Conservation (phyloP, 53 echinoderm and acorn worm genomes). For the Patiria pectinifera region DNA sequence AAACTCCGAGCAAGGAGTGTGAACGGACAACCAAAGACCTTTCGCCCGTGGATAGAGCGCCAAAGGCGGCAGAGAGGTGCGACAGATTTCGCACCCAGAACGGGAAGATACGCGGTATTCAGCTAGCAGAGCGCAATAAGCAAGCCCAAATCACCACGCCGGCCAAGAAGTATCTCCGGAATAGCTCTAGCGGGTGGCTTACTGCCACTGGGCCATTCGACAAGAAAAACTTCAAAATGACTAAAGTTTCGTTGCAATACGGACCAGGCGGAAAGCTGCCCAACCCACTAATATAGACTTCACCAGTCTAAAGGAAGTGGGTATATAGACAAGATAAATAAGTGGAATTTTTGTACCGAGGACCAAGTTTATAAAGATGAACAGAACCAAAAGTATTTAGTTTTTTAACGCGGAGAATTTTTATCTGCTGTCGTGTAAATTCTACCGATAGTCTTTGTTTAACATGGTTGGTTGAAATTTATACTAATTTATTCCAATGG, state of each 20-base stretch:
- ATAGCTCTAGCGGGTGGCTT: background rate
- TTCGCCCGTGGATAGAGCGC: background rate
- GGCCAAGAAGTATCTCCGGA: conserved; percentile 13
- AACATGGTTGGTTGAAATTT: background rate
- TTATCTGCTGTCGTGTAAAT: background rate
- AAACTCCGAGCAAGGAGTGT: background rate
- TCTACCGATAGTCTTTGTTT: background rate
- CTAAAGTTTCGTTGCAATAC: conserved; percentile 54
- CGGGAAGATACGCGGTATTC: conserved; percentile 33
- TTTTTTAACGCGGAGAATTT: background rate
- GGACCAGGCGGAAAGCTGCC: conserved; percentile 49
- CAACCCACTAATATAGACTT: conserved; percentile 16
- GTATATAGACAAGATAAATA: background rate
- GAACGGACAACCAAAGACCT: background rate
- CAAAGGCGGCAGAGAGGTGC: conserved; percentile 36
- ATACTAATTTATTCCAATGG: background rate
- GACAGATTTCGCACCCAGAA: conserved; percentile 33
- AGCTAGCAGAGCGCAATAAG: conserved; percentile 34
- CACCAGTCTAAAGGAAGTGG: background rate
- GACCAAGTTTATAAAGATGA: conserved; percentile 6
- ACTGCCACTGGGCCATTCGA: background rate
- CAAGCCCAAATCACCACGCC: conserved; percentile 20
- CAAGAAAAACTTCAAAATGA: conserved; percentile 50
- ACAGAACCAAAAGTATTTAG: background rate
- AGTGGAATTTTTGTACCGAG: background rate